Conservation (phyloP, 92 coral and sea anemone species). For the Palythoa heliodiscus region DNA sequence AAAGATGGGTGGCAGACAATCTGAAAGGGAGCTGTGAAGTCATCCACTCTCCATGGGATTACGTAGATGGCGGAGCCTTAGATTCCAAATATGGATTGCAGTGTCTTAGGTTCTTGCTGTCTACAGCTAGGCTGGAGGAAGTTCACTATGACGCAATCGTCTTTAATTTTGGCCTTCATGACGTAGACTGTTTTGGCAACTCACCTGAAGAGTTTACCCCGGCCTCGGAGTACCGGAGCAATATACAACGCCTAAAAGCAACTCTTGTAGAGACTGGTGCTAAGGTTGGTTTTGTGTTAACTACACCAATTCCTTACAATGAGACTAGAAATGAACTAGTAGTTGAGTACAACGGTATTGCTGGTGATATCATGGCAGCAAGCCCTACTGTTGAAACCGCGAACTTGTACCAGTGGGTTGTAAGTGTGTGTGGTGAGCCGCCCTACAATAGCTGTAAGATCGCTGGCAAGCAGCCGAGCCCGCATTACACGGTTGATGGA, state of each 20-base stretch:
- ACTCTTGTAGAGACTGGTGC: conserved; percentile 58
- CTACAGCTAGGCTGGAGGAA: conserved; percentile 51
- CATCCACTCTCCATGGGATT: conserved; percentile 88
- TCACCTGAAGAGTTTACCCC: conserved; percentile 66
- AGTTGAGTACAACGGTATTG: conserved; percentile 61
- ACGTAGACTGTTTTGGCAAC: conserved; percentile 55
- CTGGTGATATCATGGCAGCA: conserved; percentile 55
- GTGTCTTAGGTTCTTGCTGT: conserved; percentile 63
- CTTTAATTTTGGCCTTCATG: conserved; percentile 87
- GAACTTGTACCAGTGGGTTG: conserved; percentile 72
- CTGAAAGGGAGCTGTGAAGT: conserved; percentile 65
- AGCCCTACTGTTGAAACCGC: conserved; percentile 52
- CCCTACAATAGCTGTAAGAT: conserved; percentile 61
- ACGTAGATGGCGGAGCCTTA: conserved; percentile 82
- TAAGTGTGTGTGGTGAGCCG: conserved; percentile 65
- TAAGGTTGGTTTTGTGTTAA: conserved; percentile 61
- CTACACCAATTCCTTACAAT: conserved; percentile 73
- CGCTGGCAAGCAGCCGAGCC: conserved; percentile 58
- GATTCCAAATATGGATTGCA: conserved; percentile 78
- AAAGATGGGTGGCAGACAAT: conserved; percentile 43
- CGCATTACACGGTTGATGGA: conserved; percentile 74
- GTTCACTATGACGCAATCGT: conserved; percentile 70
- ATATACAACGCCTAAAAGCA: conserved; percentile 48
- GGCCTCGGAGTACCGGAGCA: conserved; percentile 49
- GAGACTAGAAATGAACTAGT: conserved; percentile 53